Conservation (phyloP, 2,888 invertebrate species). For the Microdon myrmicae region DNA sequence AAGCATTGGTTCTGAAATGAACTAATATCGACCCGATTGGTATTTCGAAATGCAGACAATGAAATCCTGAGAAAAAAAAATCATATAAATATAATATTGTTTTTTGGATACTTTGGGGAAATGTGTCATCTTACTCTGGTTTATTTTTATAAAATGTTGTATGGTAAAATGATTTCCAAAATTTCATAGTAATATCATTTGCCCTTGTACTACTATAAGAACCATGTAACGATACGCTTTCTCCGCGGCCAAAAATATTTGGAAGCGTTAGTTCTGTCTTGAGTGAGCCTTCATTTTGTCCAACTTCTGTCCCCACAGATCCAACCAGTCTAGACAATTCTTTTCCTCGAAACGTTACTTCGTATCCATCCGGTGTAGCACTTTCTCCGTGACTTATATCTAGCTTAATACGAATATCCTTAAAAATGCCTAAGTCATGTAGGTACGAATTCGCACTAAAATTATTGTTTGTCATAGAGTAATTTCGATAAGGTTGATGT, state of each 20-base stretch:
- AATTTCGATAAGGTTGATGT: background rate
- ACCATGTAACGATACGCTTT: conserved; percentile 83
- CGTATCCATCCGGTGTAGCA: conserved; percentile 82
- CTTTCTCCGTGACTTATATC: conserved; percentile 85
- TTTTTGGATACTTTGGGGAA: background rate
- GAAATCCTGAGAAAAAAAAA: conserved; percentile 71
- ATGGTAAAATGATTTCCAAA: conserved; percentile 86
- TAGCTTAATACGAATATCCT: conserved; percentile 84
- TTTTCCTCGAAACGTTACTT: conserved; percentile 84
- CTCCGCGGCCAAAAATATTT: conserved; percentile 89
- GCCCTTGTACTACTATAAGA: conserved; percentile 85
- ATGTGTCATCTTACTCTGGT: conserved; percentile 72
- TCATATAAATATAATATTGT: background rate
- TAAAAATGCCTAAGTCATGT: conserved; percentile 88
- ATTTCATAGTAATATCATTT: conserved; percentile 81
- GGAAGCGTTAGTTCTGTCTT: conserved; percentile 76
- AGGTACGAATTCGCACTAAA: conserved; percentile 78
- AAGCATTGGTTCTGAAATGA: conserved; percentile 81
- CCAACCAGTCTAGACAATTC: conserved; percentile 87
- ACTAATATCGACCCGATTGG: conserved; percentile 65
- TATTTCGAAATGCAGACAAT: conserved; percentile 78
- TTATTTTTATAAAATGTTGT: conserved; percentile 69
- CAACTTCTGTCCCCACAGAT: conserved; percentile 86
- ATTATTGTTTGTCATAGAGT: no score
- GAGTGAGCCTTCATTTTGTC: conserved; percentile 90